Evolutionary conservation across 2,888 invertebrate genomes (phyloP).

Genomic region (Mimas tiliae): DNA sequence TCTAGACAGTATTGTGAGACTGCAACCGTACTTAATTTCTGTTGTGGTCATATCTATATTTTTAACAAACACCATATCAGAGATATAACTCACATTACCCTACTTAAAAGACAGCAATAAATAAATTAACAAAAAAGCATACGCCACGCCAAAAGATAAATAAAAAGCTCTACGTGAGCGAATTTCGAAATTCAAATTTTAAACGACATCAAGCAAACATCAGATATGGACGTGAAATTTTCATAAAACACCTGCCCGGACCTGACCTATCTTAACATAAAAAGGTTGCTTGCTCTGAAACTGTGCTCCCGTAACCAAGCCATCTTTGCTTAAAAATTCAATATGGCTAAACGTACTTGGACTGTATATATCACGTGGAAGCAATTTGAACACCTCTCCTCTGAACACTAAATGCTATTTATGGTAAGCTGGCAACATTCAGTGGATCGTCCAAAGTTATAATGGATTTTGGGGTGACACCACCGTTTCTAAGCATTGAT

Average conservation of each 20-base stretch:
- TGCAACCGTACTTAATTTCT: too few species aligned
- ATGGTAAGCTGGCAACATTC: constrained; percentile 77
- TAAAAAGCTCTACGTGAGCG: not conserved
- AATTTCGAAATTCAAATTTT: constrained; percentile 3
- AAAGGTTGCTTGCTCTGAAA: constrained; percentile 52
- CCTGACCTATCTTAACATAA: constrained; percentile 59
- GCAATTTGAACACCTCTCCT: constrained; percentile 81
- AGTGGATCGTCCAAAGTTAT: constrained; percentile 74
- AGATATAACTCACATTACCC: too few species aligned
- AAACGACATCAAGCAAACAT: constrained; percentile 17
- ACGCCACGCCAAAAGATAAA: not conserved
- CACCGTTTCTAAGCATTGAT: constrained; percentile 39
- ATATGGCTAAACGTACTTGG: constrained; percentile 75
- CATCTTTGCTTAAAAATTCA: constrained; percentile 77
- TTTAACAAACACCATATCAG: too few species aligned
- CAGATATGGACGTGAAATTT: constrained; percentile 49
- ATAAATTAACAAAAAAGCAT: not conserved
- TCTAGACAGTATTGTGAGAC: too few species aligned
- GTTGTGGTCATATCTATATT: too few species aligned
- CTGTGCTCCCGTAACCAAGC: constrained; percentile 37
- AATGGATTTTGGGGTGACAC: constrained; percentile 67
- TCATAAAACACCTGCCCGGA: constrained; percentile 53
- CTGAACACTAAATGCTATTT: constrained; percentile 80
- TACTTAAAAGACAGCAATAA: not conserved
- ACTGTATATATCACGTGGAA: constrained; percentile 77